Evolutionary conservation across 2,113 vertebrate genomes (phyloP), one percentile per base, ranked within the genome.

Genomic region (Eretmochelys imbricata): DNA sequence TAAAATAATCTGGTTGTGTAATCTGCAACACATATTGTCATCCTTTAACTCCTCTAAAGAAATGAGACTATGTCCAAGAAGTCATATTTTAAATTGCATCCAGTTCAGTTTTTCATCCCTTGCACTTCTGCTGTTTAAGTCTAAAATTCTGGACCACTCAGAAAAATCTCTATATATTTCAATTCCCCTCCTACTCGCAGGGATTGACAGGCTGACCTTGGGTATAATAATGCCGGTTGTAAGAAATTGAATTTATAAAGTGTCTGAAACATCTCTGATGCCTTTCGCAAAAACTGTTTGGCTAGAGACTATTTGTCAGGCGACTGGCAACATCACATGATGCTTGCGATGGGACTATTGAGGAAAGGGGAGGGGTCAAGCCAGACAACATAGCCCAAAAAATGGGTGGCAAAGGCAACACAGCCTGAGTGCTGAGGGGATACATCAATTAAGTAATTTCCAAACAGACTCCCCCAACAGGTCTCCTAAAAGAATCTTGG

Each of bases 401-500:
- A 53, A 2, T 0, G 1, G 10, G 27, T 54, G n/a, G 93, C 54
- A 55, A 96, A 93, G 65, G 84, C 57, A 59, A 29, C 25, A 59
- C 57, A 59, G 57, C 86, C 96, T 81, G 2, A 0, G 75, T 84
- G 31, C 96, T 81, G 3, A 0, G 79, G 82, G 31, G n/a, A 20
- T 53, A 35, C 6, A 22, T 10, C 51, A 51, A 88, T 89, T 93
- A 54, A 93, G 81, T 38, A 69, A 16, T 69, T 49, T 1, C 1
- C 16, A 93, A 12, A 50, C 88, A 19, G 65, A 42, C 92, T 65
- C 62, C 92, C 75, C 76, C 86, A 85, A 85, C 75, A 25, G 87
- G 27, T 90, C 42, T 53, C 50, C 76, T 89, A 50, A 95, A 90
- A 96, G 95, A 97, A 89, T 85, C 83, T 93, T 90, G 93, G 31